phyloP scores from a whole-genome alignment of 2,888 invertebrate species.

The Anarsia innoxiella region DNA sequence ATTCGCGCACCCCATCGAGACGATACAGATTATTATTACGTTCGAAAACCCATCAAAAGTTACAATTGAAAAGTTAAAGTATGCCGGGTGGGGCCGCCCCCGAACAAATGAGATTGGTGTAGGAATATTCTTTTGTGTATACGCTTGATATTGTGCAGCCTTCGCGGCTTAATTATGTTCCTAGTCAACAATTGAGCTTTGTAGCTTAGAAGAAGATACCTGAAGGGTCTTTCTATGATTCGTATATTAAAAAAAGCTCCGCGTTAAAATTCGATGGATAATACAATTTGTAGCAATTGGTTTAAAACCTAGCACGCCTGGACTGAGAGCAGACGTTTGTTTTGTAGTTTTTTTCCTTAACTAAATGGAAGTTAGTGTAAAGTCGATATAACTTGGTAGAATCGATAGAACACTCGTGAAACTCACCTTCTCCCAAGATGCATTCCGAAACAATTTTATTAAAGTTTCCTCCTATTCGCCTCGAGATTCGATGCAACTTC shows the following conservation, averaged over 20 bases:
- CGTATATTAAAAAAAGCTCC: too few relatives aligned
- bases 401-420: conserved; percentile 52
- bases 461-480: conserved; percentile 52
- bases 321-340: too few relatives aligned
- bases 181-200: too few relatives aligned
- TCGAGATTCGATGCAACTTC: conserved; percentile 50
- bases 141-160: conserved; percentile 36
- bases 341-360: neutral
- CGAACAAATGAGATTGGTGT: conserved; percentile 67
- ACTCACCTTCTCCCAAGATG: conserved; percentile 58
- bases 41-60: conserved; percentile 76
- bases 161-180: conserved; percentile 31
- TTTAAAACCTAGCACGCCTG: too few relatives aligned
- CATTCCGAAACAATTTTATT: conserved; percentile 69
- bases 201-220: too few relatives aligned
- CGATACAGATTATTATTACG: conserved; percentile 72
- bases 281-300: too few relatives aligned
- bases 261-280: too few relatives aligned
- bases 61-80: conserved; percentile 76
- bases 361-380: conserved; percentile 24
- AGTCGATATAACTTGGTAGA: conserved; percentile 15
- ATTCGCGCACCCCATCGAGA: conserved; percentile 61
- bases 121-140: conserved; percentile 68
- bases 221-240: too few relatives aligned
- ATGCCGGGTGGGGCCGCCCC: conserved; percentile 66